Conservation (phyloP, 2,888 invertebrate genomes). For the Drosophila ezoana region DNA sequence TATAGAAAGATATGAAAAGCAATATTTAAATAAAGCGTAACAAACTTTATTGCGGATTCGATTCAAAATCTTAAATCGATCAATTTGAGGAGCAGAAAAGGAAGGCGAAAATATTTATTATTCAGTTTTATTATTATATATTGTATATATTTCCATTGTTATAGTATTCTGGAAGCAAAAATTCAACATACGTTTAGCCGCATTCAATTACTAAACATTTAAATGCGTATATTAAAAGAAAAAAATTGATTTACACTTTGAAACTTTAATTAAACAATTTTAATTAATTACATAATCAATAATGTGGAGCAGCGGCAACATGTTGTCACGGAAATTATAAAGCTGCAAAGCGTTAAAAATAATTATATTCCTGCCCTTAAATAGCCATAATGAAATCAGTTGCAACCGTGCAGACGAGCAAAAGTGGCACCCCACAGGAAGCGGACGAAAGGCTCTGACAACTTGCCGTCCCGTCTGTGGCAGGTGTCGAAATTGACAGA, state of each 20-base stretch:
- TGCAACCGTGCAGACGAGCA: not conserved
- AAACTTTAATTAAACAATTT: slow-evolving; percentile 11
- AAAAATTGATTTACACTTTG: not conserved
- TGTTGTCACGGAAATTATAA: slow-evolving; percentile 27
- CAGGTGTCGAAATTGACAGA: slow-evolving; percentile 81
- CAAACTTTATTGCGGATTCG: not conserved
- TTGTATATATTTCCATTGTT: too few species aligned
- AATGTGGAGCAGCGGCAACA: slow-evolving; percentile 2
- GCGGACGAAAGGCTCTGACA: slow-evolving; percentile 32
- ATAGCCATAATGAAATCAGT: slow-evolving; percentile 23
- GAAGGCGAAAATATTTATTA: too few species aligned
- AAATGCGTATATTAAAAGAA: not conserved
- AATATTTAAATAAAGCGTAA: not conserved
- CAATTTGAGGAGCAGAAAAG: too few species aligned
- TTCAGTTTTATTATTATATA: too few species aligned
- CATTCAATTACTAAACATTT: not conserved
- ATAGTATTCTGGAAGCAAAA: too few species aligned
- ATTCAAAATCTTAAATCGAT: not conserved
- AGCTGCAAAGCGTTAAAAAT: not conserved
- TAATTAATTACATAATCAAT: slow-evolving; percentile 26
- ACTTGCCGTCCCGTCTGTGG: slow-evolving; percentile 59
- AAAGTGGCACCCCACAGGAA: slow-evolving; percentile 56
- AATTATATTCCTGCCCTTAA: slow-evolving; percentile 23
- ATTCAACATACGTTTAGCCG: not conserved
- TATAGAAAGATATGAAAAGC: not conserved